Percentiles rank a stretch among this genome's conserved stretches.
These are phyloP conservation scores for Vandiemenella viatica DNA, from an alignment of 2,888 invertebrate genomes.

Conservation along the genomic window DNA sequence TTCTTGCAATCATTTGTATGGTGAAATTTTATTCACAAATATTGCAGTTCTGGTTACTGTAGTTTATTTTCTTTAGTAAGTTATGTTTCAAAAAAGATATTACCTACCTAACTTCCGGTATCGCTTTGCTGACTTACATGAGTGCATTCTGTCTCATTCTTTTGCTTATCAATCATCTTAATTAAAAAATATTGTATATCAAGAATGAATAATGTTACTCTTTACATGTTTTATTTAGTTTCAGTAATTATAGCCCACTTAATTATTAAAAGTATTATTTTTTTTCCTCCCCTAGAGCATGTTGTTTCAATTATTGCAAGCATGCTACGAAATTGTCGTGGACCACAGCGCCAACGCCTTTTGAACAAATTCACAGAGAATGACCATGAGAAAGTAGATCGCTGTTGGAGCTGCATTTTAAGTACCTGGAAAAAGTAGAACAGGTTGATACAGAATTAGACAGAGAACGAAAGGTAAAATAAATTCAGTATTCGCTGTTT, in stretches of 20 bases:
- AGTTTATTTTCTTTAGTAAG: too few relatives aligned
- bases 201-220: slow-evolving; percentile 2
- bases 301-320: slow-evolving; percentile 86
- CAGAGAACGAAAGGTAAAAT: slow-evolving; percentile 19
- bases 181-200: neutral
- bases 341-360: slow-evolving; percentile 76
- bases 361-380: slow-evolving; percentile 94
- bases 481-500: too few relatives aligned
- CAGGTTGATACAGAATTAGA: slow-evolving; percentile 65
- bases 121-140: too few relatives aligned
- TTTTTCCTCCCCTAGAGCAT: too few relatives aligned
- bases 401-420: slow-evolving; percentile 93
- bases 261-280: too few relatives aligned
- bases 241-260: too few relatives aligned
- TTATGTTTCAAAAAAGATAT: too few relatives aligned
- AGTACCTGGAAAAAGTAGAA: slow-evolving; percentile 88
- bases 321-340: slow-evolving; percentile 83
- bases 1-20: neutral
- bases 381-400: slow-evolving; percentile 94
- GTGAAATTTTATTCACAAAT: neutral
- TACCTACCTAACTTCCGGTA: too few relatives aligned
- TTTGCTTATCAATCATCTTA: neutral
- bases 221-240: too few relatives aligned
- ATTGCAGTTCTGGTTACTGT: neutral
- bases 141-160: too few relatives aligned